Percentiles rank a stretch among this genome's conserved stretches.
Conservation (phyloP, 2,797 vertebrate species). For the Lepilemur septentrionalis region DNA sequence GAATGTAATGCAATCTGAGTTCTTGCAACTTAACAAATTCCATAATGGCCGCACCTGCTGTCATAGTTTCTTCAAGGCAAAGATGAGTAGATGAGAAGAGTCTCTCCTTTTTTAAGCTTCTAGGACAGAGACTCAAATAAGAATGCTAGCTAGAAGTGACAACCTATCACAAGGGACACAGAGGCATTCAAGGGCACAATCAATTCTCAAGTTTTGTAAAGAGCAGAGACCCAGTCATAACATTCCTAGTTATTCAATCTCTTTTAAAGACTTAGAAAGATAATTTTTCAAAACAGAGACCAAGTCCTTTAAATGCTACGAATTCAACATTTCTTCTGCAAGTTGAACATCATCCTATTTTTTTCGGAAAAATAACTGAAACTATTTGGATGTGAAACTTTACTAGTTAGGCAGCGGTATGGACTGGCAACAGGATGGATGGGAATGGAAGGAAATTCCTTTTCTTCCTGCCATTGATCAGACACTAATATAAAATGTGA, state of each 20-base stretch:
- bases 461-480: neutral
- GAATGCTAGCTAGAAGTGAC: neutral
- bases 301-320: neutral
- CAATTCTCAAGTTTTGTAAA: neutral
- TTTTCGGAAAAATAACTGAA: neutral
- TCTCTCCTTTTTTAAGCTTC: neutral
- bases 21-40: conserved; percentile 45
- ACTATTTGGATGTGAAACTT: neutral
- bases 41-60: neutral
- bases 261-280: conserved; percentile 46
- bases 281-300: neutral
- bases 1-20: neutral
- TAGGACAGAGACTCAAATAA: conserved; percentile 1
- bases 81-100: neutral
- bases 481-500: neutral
- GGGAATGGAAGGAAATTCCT: neutral
- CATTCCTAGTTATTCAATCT: conserved; percentile 10
- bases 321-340: neutral
- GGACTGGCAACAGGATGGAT: neutral
- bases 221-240: neutral
- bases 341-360: neutral
- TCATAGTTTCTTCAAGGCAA: neutral
- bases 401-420: neutral
- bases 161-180: neutral
- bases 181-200: neutral